phyloP scores from a whole-genome alignment of 2,888 invertebrate species.

The Loripinus fragilis region DNA sequence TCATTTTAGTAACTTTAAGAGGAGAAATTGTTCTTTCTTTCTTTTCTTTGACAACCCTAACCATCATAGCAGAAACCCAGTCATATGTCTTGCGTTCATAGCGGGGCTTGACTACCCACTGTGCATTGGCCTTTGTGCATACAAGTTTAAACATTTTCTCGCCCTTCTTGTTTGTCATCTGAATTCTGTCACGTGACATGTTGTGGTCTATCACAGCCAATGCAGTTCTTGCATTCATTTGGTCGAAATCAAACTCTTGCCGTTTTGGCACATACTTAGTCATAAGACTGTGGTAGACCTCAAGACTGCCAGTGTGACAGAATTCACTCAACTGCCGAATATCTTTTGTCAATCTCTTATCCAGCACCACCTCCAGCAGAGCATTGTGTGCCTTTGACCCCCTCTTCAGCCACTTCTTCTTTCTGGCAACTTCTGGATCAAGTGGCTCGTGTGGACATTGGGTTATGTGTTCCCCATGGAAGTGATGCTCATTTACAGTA shows the following conservation, averaged over 20 bases:
- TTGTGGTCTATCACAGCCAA: conserved; percentile 49
- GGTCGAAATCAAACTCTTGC: conserved; percentile 39
- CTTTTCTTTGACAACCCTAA: conserved; percentile 24
- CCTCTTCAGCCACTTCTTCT: conserved; percentile 41
- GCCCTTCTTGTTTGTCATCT: neutral
- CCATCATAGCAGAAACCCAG: conserved; percentile 23
- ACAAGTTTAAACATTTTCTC: conserved; percentile 12
- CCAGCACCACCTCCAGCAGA: conserved; percentile 31
- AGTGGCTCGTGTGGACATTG: conserved; percentile 31
- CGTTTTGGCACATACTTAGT: conserved; percentile 51
- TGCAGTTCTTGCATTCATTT: conserved; percentile 38
- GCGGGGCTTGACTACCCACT: conserved; percentile 37
- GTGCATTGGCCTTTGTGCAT: conserved; percentile 24
- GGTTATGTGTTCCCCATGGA: conserved; percentile 12
- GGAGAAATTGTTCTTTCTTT: neutral
- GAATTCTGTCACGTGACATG: conserved; percentile 14
- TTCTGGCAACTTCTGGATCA: conserved; percentile 1
- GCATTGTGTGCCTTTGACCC: conserved; percentile 37
- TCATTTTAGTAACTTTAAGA: neutral
- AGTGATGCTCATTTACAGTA: conserved; percentile 27
- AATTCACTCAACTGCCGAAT: conserved; percentile 38
- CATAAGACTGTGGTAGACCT: conserved; percentile 47
- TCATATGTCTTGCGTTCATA: conserved; percentile 34
- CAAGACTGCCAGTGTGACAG: conserved; percentile 52
- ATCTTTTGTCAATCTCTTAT: conserved; percentile 44